Evolutionary conservation across 1,140 invertebrate genomes (phyloP).

Genomic region (Scaptomyza hsui): DNA sequence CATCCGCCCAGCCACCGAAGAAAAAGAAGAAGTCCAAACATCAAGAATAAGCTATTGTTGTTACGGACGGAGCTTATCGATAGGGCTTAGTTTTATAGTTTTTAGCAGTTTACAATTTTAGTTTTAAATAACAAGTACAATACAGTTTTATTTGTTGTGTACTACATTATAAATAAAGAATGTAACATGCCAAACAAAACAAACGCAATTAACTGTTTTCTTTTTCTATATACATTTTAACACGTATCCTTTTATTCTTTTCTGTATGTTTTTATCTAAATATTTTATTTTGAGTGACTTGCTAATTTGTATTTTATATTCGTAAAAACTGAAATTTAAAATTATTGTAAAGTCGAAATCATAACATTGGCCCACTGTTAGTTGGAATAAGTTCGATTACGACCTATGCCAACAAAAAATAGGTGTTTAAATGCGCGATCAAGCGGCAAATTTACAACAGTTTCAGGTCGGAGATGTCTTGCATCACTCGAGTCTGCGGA

Average conservation of each 20-base stretch:
- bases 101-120: slow-evolving; percentile 44
- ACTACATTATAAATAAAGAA: slow-evolving; percentile 72
- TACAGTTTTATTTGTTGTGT: slow-evolving; percentile 49
- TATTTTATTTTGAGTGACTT: not conserved
- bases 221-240: not conserved
- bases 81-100: slow-evolving; percentile 50
- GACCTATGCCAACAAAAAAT: slow-evolving; percentile 2
- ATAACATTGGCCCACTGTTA: slow-evolving; percentile 42
- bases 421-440: slow-evolving; percentile 35
- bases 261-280: too few relatives aligned
- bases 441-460: slow-evolving; percentile 60
- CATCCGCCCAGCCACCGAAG: slow-evolving; percentile 63
- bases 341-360: not conserved
- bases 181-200: slow-evolving; percentile 49
- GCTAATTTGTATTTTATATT: too few relatives aligned
- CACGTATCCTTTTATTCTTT: too few relatives aligned
- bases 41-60: slow-evolving; percentile 43
- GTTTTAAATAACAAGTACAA: slow-evolving; percentile 36
- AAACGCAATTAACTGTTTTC: not conserved
- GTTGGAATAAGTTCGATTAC: slow-evolving; percentile 20
- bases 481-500: slow-evolving; percentile 49
- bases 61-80: slow-evolving; percentile 15
- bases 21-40: slow-evolving; percentile 78
- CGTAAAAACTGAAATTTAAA: too few relatives aligned
- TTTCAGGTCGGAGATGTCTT: slow-evolving; percentile 29